Base-by-base conservation (phyloP, 2,797 vertebrate genomes). In the Lagodon rhomboides region DNA sequence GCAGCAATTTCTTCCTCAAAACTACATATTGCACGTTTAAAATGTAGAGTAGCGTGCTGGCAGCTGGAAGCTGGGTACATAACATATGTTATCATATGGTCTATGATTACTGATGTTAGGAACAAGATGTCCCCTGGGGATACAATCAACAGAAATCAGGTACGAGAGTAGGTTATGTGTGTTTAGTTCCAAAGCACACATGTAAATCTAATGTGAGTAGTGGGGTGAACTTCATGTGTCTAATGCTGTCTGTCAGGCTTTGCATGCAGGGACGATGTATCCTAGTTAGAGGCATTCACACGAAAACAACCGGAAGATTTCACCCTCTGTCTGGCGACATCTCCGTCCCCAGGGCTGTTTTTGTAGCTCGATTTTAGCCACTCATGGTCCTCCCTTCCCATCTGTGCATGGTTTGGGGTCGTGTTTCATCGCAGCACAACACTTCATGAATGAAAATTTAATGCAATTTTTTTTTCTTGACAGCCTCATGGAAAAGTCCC, bases 391-490 rank as follows among this genome's bases (percentile, higher is more conserved):
- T 83, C 56, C 44, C 3, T 73, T 75, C 63, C 65, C 61, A 69
- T 73, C 70, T 60, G 51, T 15, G 58, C 67, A 53, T 73, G 71
- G 76, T 79, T 85, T 78, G 47, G 38, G 25, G 51, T 80, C 10
- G 30, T 83, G 67, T 68, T 82, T 62, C 72, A 78, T 53, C 3
- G 16, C 47, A 43, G 18, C 73, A 27, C 7, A 54, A 55, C 73
- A 63, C n/a, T 50, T 54, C 53, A 76, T 56, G 38, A 74, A 83
- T 82, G 1, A 68, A 49, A 77, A 38, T 76, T 69, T 58, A 69
- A 82, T 80, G 64, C 59, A 65, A 43, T 78, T 70, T 78, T 71
- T 61, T 78, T 73, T 60, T 68, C 72, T 20, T 20, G 61, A 69
- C 58, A 53, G 70, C 43, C 50, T 38, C 0, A 0, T 49, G 15